These are phyloP conservation scores for Oreocharis arfaki DNA, from an alignment of 2,113 vertebrate species.

Conservation along the genomic window DNA sequence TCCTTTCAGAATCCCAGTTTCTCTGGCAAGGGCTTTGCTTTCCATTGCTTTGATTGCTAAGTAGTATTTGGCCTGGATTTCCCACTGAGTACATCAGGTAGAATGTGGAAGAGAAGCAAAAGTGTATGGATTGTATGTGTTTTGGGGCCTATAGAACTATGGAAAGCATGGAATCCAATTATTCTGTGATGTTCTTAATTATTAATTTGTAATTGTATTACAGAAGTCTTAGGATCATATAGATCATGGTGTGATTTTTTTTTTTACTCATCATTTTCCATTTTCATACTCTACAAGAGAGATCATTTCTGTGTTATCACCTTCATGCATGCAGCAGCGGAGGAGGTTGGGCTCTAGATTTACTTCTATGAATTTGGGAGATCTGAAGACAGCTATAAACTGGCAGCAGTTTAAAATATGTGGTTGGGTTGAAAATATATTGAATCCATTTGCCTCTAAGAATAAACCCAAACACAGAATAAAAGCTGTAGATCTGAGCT, in stretches of 20 bases:
- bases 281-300: not conserved
- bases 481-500: constrained; percentile 33
- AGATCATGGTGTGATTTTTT: not conserved
- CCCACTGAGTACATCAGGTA: not conserved
- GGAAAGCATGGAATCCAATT: not conserved
- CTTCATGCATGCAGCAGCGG: not conserved
- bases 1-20: not conserved
- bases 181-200: not conserved
- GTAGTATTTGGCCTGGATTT: not conserved
- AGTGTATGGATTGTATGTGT: not conserved
- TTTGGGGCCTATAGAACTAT: not conserved
- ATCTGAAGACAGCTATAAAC: not conserved
- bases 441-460: not conserved
- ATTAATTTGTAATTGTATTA: not conserved
- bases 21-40: not conserved
- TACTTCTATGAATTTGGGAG: not conserved
- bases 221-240: not conserved
- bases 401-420: not conserved
- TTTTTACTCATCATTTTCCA: not conserved
- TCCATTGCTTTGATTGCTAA: not conserved
- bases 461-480: constrained; percentile 33
- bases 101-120: not conserved
- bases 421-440: not conserved
- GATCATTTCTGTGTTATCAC: not conserved
- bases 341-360: not conserved